Conservation (phyloP, 1,140 invertebrate species). For the Micrasema longulum region DNA sequence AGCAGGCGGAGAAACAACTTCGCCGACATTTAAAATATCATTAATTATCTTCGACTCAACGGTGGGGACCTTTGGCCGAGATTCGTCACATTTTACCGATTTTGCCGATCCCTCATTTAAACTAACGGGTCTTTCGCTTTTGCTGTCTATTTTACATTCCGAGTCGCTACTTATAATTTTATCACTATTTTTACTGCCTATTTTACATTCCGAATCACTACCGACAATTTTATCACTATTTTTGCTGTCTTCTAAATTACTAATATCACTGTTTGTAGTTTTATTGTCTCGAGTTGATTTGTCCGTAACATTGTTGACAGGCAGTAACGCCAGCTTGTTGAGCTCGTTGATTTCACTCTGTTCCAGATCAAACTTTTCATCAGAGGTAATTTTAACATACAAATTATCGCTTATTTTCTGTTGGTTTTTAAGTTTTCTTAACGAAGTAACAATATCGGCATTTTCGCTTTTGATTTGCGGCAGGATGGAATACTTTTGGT, state of each 20-base stretch:
- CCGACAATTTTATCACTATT: constrained; percentile 16
- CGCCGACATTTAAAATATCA: constrained; percentile 44
- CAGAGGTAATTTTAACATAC: constrained; percentile 63
- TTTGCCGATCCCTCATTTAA: too few species aligned
- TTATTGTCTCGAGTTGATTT: neutral
- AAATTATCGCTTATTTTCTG: constrained; percentile 61
- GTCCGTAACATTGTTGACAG: constrained; percentile 16
- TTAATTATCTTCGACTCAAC: constrained; percentile 39
- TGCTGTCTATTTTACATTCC: neutral
- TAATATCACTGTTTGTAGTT: neutral
- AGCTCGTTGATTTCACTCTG: constrained; percentile 63
- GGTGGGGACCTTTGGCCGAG: neutral
- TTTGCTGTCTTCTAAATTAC: neutral
- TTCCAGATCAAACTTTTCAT: constrained; percentile 62
- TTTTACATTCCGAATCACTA: neutral
- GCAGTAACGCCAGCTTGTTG: constrained; percentile 59
- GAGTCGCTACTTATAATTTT: constrained; percentile 7
- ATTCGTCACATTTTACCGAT: neutral
- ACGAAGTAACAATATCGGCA: constrained; percentile 2
- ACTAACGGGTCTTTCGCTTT: neutral
- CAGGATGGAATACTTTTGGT: constrained; percentile 46
- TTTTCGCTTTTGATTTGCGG: neutral
- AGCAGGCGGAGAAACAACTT: neutral
- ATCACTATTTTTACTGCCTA: neutral
- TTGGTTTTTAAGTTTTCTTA: constrained; percentile 50